Evolutionary conservation across 2,888 invertebrate genomes (phyloP), one percentile per base, ranked within the genome.

Genomic region (Hipparchia semele): DNA sequence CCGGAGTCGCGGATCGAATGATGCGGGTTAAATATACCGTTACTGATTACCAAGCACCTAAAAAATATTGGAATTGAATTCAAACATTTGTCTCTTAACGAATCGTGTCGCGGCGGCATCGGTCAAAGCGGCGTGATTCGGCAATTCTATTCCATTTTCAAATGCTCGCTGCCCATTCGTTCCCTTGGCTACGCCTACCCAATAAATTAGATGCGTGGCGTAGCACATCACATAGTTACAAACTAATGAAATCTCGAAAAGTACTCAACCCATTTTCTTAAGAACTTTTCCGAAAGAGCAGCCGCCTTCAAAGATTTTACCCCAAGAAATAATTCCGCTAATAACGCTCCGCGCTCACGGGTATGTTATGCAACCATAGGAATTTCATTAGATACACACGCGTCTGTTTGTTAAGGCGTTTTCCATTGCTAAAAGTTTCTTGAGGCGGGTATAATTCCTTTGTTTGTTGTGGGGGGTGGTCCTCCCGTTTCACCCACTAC

Each of bases 381-480:
- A 94, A 94, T 94, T 94, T 94, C 94, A 94, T 94, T 94, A 94
- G 92, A 94, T 93, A 94, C 93, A 94, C 93, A 92, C 94, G 92
- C 90, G 93, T 92, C 87, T 94, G 94, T 94, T 94, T 94, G 94
- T 91, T 94, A 94, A 94, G 94, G 92, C 92, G 93, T 93, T 93
- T 94, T 93, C 94, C 93, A 94, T 92, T 94, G 94, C 93, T 93
- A 94, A 94, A 94, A 94, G 94, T 94, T 94, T 94, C 94, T 94
- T 94, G 93, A 94, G 92, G 94, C 94, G 94, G 94, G 93, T 91
- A 92, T 94, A 94, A 94, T 94, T 94, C 94, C 94, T 94, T 94
- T 94, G 93, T 94, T 94, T 94, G 91, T 92, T 90, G 87, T 87
- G 80, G 84, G 84, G 89, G 90, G 92, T 90, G 87, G 89, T 89